Percentiles rank a stretch among this genome's conserved stretches.
Evolutionary conservation across 2,797 vertebrate species (phyloP).

Genomic region (Psittacula echo): DNA sequence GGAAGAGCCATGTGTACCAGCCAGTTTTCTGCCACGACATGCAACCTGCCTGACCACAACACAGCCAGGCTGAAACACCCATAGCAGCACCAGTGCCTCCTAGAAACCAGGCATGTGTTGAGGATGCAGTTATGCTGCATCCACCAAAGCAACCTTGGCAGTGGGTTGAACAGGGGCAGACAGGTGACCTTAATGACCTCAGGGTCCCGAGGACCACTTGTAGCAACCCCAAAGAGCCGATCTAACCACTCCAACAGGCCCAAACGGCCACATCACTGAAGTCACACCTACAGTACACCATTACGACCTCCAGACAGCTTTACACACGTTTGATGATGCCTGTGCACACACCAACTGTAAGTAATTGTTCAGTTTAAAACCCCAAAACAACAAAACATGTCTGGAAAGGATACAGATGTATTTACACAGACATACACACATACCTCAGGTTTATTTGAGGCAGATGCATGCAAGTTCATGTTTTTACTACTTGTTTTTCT

Average conservation of each 20-base stretch:
- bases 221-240: neutral
- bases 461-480: neutral
- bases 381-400: neutral
- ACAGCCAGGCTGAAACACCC: neutral
- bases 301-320: neutral
- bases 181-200: neutral
- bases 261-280: accelerated
- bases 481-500: neutral
- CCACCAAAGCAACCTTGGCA: neutral
- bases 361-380: neutral
- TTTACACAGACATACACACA: neutral
- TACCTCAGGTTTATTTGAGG: neutral
- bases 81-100: neutral
- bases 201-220: accelerated
- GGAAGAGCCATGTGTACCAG: neutral
- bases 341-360: neutral
- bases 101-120: accelerated
- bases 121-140: neutral
- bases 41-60: neutral
- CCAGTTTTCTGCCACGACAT: neutral
- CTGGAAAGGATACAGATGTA: accelerated
- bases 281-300: neutral
- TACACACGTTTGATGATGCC: accelerated
- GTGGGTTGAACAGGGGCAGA: neutral
- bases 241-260: neutral